Conservation (phyloP, 1,140 invertebrate genomes). For the Plectrocnemia conspersa region DNA sequence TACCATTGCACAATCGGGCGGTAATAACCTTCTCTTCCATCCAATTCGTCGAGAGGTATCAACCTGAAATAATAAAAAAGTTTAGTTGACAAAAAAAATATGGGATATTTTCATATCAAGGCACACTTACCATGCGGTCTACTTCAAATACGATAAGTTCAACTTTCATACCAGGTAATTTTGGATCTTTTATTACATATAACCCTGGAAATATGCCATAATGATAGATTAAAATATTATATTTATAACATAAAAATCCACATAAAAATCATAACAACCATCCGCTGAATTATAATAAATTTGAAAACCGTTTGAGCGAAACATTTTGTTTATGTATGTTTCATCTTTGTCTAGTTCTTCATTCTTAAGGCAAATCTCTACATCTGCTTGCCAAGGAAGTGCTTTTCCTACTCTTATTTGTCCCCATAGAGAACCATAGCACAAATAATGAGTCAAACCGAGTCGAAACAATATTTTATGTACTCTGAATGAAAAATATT, state of each 20-base stretch:
- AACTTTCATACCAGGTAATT: conserved; percentile 22
- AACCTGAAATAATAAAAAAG: conserved; percentile 14
- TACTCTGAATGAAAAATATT: conserved; percentile 33
- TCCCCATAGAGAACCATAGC: conserved; percentile 43
- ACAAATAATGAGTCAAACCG: conserved; percentile 43
- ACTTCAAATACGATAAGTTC: conserved; percentile 28
- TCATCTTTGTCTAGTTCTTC: conserved; percentile 43
- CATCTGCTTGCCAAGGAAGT: conserved; percentile 42
- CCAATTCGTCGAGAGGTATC: conserved; percentile 21
- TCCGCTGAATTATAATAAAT: conserved; percentile 22
- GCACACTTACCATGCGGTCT: conserved; percentile 17
- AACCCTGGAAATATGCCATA: conserved; percentile 14
- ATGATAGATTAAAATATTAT: conserved; percentile 1
- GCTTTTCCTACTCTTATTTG: conserved; percentile 43
- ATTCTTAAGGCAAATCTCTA: conserved; percentile 39
- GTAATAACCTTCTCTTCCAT: conserved; percentile 25
- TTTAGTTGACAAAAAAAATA: neutral
- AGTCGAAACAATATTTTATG: conserved; percentile 41
- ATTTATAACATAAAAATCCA: too few relatives aligned
- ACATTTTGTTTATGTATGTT: conserved; percentile 41
- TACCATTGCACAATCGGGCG: conserved; percentile 25
- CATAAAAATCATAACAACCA: conserved; percentile 4
- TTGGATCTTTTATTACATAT: conserved; percentile 20
- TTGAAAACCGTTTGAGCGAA: conserved; percentile 29
- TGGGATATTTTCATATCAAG: too few relatives aligned